Evolutionary conservation across 1,140 invertebrate genomes (phyloP).

Genomic region (Monochamus saltuarius): DNA sequence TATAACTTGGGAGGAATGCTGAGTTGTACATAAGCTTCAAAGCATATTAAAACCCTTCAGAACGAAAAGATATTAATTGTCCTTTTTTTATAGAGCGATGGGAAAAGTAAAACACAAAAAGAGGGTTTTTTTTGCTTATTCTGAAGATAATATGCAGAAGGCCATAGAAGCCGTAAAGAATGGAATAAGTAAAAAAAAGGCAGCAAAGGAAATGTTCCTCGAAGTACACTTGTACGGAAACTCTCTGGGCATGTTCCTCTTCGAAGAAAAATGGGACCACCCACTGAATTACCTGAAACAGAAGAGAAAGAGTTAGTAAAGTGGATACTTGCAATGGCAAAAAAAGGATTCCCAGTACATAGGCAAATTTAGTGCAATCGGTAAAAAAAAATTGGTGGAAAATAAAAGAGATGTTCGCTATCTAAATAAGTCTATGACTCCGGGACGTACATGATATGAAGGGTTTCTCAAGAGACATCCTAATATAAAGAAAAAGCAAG

Average conservation of each 20-base stretch:
- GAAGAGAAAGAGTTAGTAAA: slow-evolving; percentile 16
- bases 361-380: slow-evolving; percentile 3
- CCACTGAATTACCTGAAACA: slow-evolving; percentile 18
- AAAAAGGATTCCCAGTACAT: slow-evolving; percentile 19
- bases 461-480: slow-evolving; percentile 13
- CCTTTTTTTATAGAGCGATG: too few species aligned
- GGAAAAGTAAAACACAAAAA: not conserved
- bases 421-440: not conserved
- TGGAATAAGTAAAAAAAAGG: slow-evolving; percentile 13
- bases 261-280: slow-evolving; percentile 7
- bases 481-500: slow-evolving; percentile 14
- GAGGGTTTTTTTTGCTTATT: slow-evolving; percentile 1
- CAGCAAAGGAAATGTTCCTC: slow-evolving; percentile 1
- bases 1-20: too few species aligned
- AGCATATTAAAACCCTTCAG: too few species aligned
- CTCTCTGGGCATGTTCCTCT: slow-evolving; percentile 1
- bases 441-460: slow-evolving; percentile 15
- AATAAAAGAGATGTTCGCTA: slow-evolving; percentile 6
- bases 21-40: too few species aligned
- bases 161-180: slow-evolving; percentile 9
- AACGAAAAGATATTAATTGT: too few species aligned
- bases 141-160: not conserved
- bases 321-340: slow-evolving; percentile 14
- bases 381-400: slow-evolving; percentile 5
- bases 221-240: slow-evolving; percentile 7